phyloP scores from a whole-genome alignment of 2,888 invertebrate genomes.

The Apamea epomidion region DNA sequence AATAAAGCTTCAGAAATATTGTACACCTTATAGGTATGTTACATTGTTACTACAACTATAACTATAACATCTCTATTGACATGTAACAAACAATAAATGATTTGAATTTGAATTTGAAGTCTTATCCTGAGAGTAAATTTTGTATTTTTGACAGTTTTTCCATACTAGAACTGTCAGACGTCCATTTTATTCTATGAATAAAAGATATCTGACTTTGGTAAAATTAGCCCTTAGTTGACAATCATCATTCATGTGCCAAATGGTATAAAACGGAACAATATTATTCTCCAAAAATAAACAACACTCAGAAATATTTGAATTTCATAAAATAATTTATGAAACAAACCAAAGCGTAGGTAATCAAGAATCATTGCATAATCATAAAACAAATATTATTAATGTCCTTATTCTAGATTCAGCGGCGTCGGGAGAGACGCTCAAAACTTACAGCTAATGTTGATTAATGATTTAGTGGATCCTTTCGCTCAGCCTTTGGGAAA shows the following conservation, averaged over 20 bases:
- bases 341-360: constrained; percentile 35
- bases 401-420: constrained; percentile 63
- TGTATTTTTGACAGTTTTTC: too few relatives aligned
- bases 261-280: not conserved
- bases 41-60: too few relatives aligned
- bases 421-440: constrained; percentile 54
- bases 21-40: too few relatives aligned
- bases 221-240: not conserved
- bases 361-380: constrained; percentile 45
- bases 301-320: constrained; percentile 15
- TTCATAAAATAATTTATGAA: constrained; percentile 34
- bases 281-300: constrained; percentile 11
- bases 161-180: too few relatives aligned
- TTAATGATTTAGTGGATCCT: constrained; percentile 56
- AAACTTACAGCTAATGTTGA: constrained; percentile 70
- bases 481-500: constrained; percentile 19
- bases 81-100: too few relatives aligned
- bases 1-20: too few relatives aligned
- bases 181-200: too few relatives aligned
- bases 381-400: constrained; percentile 62
- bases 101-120: too few relatives aligned
- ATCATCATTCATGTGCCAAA: not conserved
- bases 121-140: too few relatives aligned
- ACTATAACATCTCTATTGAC: too few relatives aligned
- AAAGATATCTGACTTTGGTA: too few relatives aligned